A percentile compares a stretch with the other conserved stretches of the same genome.
phyloP scores from a whole-genome alignment of 2,113 vertebrate species.

The Capricornis sumatraensis region DNA sequence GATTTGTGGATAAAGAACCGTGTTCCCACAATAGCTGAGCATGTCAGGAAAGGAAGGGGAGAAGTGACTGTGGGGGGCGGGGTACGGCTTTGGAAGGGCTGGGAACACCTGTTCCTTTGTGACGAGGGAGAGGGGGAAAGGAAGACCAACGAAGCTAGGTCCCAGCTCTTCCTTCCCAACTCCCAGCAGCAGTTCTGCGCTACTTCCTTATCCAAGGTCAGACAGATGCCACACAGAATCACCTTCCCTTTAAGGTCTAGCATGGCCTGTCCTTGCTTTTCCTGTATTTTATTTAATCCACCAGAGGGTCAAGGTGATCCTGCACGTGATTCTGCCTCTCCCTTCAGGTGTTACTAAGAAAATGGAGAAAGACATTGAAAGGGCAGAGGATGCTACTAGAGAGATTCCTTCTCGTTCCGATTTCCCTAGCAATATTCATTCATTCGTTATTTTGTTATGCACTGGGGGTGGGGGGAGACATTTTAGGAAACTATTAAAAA shows the following conservation, averaged over 20 bases:
- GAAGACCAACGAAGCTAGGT: not conserved
- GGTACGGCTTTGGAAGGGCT: not conserved
- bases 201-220: not conserved
- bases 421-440: not conserved
- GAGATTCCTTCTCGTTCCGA: not conserved
- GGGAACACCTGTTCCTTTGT: not conserved
- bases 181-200: not conserved
- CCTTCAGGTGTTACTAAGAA: not conserved
- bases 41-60: not conserved
- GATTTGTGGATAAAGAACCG: not conserved
- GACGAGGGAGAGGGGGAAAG: not conserved
- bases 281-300: not conserved
- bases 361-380: not conserved
- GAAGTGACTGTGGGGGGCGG: too few species aligned
- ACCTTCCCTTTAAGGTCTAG: not conserved
- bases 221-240: not conserved
- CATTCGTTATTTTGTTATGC: not conserved
- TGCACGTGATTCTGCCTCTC: not conserved
- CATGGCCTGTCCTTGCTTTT: not conserved
- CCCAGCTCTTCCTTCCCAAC: not conserved
- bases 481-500: not conserved
- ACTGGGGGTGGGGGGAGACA: fast-evolving
- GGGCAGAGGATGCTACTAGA: not conserved
- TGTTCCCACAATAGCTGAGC: not conserved
- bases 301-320: not conserved